Evolutionary conservation across 2,113 vertebrate species (phyloP).

Genomic region (Pseudolaguvia tuberculata): DNA sequence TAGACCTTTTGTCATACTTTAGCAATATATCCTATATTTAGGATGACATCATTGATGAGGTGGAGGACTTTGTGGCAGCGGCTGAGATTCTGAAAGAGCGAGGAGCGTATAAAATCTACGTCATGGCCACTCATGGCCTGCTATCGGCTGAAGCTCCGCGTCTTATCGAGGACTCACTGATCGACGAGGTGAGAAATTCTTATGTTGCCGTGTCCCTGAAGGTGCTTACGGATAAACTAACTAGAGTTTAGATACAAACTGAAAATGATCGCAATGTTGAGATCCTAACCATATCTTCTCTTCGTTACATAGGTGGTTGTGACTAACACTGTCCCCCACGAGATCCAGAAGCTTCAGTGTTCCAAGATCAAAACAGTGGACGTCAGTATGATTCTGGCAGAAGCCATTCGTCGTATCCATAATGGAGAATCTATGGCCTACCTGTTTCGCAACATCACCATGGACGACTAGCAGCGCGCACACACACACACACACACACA

Average conservation of each 20-base stretch:
- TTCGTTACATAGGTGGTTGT: constrained; percentile 81
- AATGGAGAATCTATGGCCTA: constrained; percentile 99
- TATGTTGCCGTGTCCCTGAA: not conserved
- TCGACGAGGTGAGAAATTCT: constrained; percentile 84
- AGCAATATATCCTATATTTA: constrained; percentile 46
- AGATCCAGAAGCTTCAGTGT: constrained; percentile 97
- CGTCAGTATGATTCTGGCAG: constrained; percentile 93
- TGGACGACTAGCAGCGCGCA: constrained; percentile 78
- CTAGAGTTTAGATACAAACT: not conserved
- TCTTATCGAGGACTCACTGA: constrained; percentile 91
- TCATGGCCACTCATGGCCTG: constrained; percentile 96
- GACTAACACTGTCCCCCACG: constrained; percentile 95
- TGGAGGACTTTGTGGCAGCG: constrained; percentile 92
- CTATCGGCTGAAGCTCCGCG: constrained; percentile 92
- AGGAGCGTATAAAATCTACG: constrained; percentile 95
- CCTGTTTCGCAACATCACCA: constrained; percentile 94
- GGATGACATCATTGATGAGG: constrained; percentile 98
- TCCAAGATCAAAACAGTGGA: constrained; percentile 99
- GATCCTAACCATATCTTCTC: not conserved
- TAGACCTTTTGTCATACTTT: too few relatives aligned
- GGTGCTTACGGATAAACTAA: not conserved
- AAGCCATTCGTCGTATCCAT: constrained; percentile 95
- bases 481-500: too few relatives aligned
- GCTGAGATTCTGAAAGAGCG: constrained; percentile 97
- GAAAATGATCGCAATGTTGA: too few relatives aligned